A percentile compares a stretch with the other conserved stretches of the same genome.
phyloP scores from a whole-genome alignment of 2,888 invertebrate genomes.

The Steromphala cineraria region DNA sequence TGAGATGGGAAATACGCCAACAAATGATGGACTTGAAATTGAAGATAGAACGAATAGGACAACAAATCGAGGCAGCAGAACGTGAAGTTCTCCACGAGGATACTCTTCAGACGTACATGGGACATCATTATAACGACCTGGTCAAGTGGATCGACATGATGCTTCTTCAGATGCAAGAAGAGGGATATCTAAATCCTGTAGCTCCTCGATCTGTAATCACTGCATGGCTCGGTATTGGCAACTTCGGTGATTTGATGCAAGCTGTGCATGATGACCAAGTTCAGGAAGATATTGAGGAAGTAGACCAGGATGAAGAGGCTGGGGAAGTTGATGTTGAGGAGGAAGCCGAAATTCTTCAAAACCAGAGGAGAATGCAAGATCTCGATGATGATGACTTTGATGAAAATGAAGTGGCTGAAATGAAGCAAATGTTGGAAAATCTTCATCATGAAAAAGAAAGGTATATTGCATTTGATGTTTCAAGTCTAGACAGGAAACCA shows the following conservation, averaged over 20 bases:
- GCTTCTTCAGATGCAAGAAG: neutral
- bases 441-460: neutral
- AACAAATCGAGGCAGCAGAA: conserved; percentile 24
- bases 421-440: neutral
- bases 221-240: conserved; percentile 27
- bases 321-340: conserved; percentile 39
- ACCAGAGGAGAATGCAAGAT: conserved; percentile 35
- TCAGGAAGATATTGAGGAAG: conserved; percentile 38
- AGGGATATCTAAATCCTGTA: neutral
- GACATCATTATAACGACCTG: conserved; percentile 1
- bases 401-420: neutral
- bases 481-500: neutral
- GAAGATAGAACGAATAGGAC: neutral
- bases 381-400: conserved; percentile 34
- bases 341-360: conserved; percentile 46
- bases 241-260: conserved; percentile 26
- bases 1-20: neutral
- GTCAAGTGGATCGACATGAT: conserved; percentile 38
- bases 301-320: conserved; percentile 29
- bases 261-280: conserved; percentile 40
- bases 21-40: conserved; percentile 35
- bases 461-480: conserved; percentile 11
- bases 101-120: conserved; percentile 25
- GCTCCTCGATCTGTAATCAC: conserved; percentile 39
- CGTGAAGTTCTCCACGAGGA: conserved; percentile 40